Evolutionary conservation across 2,113 vertebrate species (phyloP), one percentile per base, ranked within the genome.

Genomic region (Callaeas wilsoni): DNA sequence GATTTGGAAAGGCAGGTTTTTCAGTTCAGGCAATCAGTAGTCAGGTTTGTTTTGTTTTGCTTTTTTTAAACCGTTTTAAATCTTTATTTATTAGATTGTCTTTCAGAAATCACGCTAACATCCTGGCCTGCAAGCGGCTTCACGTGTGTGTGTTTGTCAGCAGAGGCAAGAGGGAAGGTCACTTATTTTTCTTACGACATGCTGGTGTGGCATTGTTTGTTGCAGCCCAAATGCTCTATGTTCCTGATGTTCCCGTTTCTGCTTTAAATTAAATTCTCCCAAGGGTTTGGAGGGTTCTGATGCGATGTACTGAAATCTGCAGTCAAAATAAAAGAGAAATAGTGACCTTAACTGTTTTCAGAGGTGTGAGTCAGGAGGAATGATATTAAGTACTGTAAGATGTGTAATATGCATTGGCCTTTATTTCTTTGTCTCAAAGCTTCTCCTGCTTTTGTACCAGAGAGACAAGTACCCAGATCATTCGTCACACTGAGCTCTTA

Each of bases 371-470:
- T 75, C 83, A 56, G 84, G 63, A 82, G 44, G 44, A 33, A 26
- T 84, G 65, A 47, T 94, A 86, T 49, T 91, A 92, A 95, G 80
- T 44, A 41, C 88, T 80, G 62, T 79, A 35, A 77, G 82, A 79
- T 87, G 64, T 13, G 6, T 82, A 62, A 78, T 76, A 47, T 57
- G 44, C n/a, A 7, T 47, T 87, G 88, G 59, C 91, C 50, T 94
- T 92, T 94, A 84, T 96, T 95, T 93, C 86, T 96, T 94, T 94
- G 93, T 97, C 74, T 96, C 76, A 89, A 79, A 96, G 88, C 80
- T 92, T 92, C 77, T 90, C 23, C 65, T 18, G 50, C 89, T 80
- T 86, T 94, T 81, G 46, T 77, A 71, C 47, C 83, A 95, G 87
- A 62, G 92, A 94, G 89, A 79, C 71, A 70, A 81, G 50, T 76